Percentiles rank a stretch among this genome's conserved stretches.
Conservation (phyloP, 2,797 vertebrate genomes). For the Paramormyrops hopkinsi region DNA sequence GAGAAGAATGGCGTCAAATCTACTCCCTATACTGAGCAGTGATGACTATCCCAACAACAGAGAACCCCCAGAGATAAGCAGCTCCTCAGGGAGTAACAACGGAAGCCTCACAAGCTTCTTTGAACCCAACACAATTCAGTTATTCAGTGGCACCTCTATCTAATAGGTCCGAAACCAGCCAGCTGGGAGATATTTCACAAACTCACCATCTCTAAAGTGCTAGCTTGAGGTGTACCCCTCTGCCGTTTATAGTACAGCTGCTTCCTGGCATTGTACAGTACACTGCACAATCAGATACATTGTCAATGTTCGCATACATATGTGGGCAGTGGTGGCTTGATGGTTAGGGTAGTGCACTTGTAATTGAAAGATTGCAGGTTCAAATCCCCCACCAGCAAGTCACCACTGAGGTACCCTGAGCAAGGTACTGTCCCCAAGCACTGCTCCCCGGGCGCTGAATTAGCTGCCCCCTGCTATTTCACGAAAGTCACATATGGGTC, state of each 20-base stretch:
- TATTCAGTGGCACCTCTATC: not conserved
- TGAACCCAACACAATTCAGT: not conserved
- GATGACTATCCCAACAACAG: not conserved
- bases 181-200: not conserved
- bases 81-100: not conserved
- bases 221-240: not conserved
- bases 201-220: not conserved
- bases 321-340: too few species aligned
- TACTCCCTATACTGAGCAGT: not conserved
- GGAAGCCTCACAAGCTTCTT: not conserved
- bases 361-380: too few species aligned
- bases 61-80: not conserved
- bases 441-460: too few species aligned
- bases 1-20: not conserved
- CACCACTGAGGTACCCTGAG: too few species aligned
- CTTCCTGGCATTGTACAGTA: not conserved
- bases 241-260: not conserved
- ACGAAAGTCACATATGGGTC: too few species aligned
- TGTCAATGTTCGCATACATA: not conserved
- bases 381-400: too few species aligned
- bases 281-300: not conserved
- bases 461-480: too few species aligned
- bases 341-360: too few species aligned
- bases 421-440: too few species aligned
- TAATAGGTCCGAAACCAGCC: not conserved